A percentile compares a stretch with the other conserved stretches of the same genome.
Conservation (phyloP, 2,797 vertebrate species). For the Leuciscus waleckii region DNA sequence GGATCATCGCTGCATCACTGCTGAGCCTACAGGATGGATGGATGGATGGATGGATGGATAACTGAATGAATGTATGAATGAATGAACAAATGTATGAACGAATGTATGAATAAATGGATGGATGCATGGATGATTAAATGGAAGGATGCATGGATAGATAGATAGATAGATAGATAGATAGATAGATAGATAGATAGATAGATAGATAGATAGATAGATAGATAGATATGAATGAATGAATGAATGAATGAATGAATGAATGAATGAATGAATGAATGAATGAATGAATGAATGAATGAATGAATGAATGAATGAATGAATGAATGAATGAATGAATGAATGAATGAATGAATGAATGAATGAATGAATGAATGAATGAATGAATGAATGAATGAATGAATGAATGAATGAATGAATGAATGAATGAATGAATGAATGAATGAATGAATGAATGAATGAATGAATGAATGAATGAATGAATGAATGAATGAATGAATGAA, state of each 20-base stretch:
- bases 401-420: too few species aligned
- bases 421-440: too few species aligned
- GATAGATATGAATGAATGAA: too few species aligned
- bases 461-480: too few species aligned
- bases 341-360: too few species aligned
- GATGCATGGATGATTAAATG: background rate
- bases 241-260: accelerated
- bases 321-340: too few species aligned
- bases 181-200: accelerated
- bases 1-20: background rate
- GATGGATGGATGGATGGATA: background rate
- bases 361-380: too few species aligned
- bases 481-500: too few species aligned
- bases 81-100: too few species aligned
- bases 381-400: too few species aligned
- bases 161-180: accelerated
- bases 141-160: accelerated
- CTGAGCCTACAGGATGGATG: background rate
- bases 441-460: too few species aligned
- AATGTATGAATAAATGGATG: too few species aligned
- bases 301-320: accelerated
- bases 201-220: accelerated
- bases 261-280: accelerated
- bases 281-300: background rate
- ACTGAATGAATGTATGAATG: accelerated